Evolutionary conservation across 2,888 invertebrate species (phyloP).

Genomic region (Ariolimax columbianus): DNA sequence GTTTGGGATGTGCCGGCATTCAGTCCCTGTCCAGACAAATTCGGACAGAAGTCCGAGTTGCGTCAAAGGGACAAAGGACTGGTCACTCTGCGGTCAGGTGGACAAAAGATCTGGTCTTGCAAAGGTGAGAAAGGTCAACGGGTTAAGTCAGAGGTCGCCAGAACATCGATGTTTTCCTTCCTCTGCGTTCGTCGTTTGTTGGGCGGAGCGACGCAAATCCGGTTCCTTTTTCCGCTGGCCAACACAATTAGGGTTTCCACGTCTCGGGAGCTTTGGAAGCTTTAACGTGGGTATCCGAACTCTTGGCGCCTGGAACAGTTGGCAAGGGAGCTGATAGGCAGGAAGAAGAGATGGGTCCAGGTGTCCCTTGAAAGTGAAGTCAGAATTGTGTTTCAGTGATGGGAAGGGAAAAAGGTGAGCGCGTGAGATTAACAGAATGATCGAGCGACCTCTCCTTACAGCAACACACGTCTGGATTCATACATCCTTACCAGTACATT

Average conservation of each 20-base stretch:
- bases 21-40: background rate
- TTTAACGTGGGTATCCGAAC: background rate
- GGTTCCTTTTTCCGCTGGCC: constrained; percentile 19
- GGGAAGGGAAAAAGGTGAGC: no score
- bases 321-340: background rate
- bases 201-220: constrained; percentile 34
- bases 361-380: no score
- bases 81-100: constrained; percentile 25
- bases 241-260: constrained; percentile 28
- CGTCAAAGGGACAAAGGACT: constrained; percentile 25
- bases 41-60: background rate
- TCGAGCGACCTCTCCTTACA: no score
- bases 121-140: constrained; percentile 44
- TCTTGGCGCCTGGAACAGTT: background rate
- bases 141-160: constrained; percentile 37
- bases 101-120: constrained; percentile 33
- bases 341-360: background rate
- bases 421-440: no score
- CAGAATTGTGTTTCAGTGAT: background rate
- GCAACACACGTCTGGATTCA: no score
- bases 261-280: background rate
- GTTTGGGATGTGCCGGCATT: constrained; percentile 18
- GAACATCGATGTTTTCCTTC: background rate
- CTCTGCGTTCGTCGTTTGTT: background rate
- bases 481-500: no score